Conservation (phyloP, 2,888 invertebrate species). For the Neocrepidodera transversa region DNA sequence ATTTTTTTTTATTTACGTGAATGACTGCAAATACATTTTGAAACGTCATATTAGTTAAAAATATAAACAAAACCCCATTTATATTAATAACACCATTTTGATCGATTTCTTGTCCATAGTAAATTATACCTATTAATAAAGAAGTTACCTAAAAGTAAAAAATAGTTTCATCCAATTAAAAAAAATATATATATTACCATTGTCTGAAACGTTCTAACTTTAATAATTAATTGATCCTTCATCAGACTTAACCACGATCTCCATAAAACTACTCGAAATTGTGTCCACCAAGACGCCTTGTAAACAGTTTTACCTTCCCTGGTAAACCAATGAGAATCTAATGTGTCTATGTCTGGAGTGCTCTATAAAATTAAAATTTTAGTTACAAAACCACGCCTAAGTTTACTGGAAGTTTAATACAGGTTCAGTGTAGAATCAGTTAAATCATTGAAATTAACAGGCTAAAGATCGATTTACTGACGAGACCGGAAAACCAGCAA, state of each 20-base stretch:
- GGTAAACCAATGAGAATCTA: not conserved
- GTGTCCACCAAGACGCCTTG: constrained; percentile 86
- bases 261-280: constrained; percentile 90
- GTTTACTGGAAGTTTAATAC: not conserved
- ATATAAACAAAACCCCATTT: constrained; percentile 89
- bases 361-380: not conserved
- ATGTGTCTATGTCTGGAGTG: not conserved
- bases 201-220: constrained; percentile 87
- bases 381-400: not conserved
- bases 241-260: constrained; percentile 87
- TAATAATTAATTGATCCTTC: constrained; percentile 89
- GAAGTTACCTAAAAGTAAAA: constrained; percentile 78
- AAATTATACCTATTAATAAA: constrained; percentile 86
- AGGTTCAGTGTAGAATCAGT: not conserved
- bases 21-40: constrained; percentile 95
- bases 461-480: too few species aligned
- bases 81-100: constrained; percentile 94
- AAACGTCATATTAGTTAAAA: constrained; percentile 92
- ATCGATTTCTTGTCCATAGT: constrained; percentile 80
- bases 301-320: constrained; percentile 63
- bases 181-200: constrained; percentile 66
- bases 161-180: not conserved
- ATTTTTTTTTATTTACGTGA: constrained; percentile 70
- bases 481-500: too few species aligned
- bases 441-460: too few species aligned